These are phyloP conservation scores for Plectrocnemia conspersa DNA, from an alignment of 1,140 invertebrate species.

Conservation along the genomic window DNA sequence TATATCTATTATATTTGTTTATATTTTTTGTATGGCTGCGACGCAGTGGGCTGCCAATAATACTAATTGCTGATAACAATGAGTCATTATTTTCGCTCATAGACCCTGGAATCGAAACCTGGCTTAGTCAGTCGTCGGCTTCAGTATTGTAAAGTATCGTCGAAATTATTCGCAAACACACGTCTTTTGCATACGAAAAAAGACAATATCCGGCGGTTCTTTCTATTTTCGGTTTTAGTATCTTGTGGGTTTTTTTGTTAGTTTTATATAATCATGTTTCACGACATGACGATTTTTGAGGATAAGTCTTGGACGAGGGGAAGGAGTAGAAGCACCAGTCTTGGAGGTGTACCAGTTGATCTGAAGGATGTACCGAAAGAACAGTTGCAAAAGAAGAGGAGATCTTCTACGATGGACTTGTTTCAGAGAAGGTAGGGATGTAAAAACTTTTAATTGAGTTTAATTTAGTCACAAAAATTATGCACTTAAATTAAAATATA, in stretches of 20 bases:
- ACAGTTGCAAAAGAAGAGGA: conserved; percentile 13
- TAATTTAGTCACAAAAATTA: too few species aligned
- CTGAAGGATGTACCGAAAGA: background rate
- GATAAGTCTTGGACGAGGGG: conserved; percentile 4
- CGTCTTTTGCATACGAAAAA: too few species aligned
- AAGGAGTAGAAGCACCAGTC: conserved; percentile 21
- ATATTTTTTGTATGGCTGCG: conserved; percentile 3
- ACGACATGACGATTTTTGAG: background rate
- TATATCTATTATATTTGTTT: too few species aligned
- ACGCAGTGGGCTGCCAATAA: conserved; percentile 30
- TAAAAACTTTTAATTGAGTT: too few species aligned
- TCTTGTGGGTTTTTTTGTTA: too few species aligned
- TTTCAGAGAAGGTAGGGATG: conserved; percentile 27
- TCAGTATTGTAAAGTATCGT: background rate
- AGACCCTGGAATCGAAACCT: background rate
- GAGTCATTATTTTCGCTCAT: conserved; percentile 11
- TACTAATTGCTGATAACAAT: conserved; percentile 32
- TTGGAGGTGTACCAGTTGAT: conserved; percentile 16
- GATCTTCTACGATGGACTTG: conserved; percentile 29
- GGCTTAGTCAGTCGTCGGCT: background rate
- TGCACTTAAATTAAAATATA: too few species aligned
- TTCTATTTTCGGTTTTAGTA: too few species aligned
- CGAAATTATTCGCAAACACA: too few species aligned
- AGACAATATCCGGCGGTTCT: too few species aligned
- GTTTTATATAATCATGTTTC: background rate